A percentile compares a stretch with the other conserved stretches of the same genome.
Evolutionary conservation across 2,888 invertebrate species (phyloP).

Genomic region (Amphipyra tragopoginis): DNA sequence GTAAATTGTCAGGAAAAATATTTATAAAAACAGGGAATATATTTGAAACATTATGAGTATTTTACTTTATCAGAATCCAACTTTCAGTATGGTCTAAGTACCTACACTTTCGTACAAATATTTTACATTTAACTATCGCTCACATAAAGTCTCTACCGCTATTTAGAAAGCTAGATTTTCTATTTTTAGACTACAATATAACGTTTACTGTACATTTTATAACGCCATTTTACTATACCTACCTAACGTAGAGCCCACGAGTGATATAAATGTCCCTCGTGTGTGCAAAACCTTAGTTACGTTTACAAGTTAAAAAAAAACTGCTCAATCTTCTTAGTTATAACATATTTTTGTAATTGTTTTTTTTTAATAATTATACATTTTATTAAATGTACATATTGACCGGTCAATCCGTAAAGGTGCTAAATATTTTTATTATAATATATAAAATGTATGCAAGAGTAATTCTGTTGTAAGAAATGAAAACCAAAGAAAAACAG

Average conservation of each 20-base stretch:
- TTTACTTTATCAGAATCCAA: too few relatives aligned
- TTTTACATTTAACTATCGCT: not conserved
- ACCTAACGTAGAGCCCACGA: not conserved
- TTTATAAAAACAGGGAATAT: too few relatives aligned
- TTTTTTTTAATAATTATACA: constrained; percentile 30
- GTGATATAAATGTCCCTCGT: constrained; percentile 11
- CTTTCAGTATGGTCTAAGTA: too few relatives aligned
- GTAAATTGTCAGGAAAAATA: too few relatives aligned
- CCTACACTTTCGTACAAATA: constrained; percentile 5
- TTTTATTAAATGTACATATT: constrained; percentile 54
- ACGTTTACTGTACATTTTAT: constrained; percentile 19
- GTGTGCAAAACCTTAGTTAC: constrained; percentile 12
- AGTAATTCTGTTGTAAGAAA: constrained; percentile 25
- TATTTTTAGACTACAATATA: constrained; percentile 42
- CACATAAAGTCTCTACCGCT: constrained; percentile 1
- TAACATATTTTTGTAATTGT: constrained; percentile 56
- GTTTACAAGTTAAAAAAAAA: constrained; percentile 60
- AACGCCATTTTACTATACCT: constrained; percentile 10
- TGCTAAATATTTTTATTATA: constrained; percentile 60
- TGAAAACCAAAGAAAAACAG: constrained; percentile 47
- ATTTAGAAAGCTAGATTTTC: constrained; percentile 45
- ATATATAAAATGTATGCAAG: constrained; percentile 25
- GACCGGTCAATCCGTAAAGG: constrained; percentile 57
- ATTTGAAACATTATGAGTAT: too few relatives aligned
- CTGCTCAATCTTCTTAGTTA: constrained; percentile 75